These are phyloP conservation scores for Eublepharis macularius DNA, from an alignment of 2,113 vertebrate genomes.

Conservation along the genomic window DNA sequence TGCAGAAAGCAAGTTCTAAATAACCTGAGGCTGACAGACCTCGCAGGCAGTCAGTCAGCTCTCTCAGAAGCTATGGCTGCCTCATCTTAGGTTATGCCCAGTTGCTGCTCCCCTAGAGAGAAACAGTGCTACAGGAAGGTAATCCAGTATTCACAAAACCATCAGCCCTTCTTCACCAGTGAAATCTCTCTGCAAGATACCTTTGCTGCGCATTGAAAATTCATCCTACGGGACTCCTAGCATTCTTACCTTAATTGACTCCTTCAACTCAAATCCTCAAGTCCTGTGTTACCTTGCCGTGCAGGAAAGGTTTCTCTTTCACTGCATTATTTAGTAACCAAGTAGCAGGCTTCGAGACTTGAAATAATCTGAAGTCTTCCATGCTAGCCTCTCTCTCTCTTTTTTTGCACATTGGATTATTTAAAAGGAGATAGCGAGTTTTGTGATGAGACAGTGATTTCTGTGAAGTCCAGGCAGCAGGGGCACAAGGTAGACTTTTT, in stretches of 20 bases:
- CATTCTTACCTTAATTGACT: slow-evolving; percentile 35
- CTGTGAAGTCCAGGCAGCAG: neutral
- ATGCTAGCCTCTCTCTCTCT: neutral
- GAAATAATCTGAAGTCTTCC: slow-evolving; percentile 34
- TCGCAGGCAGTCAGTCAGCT: neutral
- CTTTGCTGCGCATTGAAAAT: slow-evolving; percentile 26
- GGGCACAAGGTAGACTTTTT: neutral
- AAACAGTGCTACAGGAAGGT: neutral
- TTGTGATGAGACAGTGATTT: neutral
- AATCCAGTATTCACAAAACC: neutral
- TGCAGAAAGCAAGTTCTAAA: neutral
- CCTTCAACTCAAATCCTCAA: slow-evolving; percentile 29
- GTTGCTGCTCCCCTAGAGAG: neutral
- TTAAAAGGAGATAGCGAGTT: neutral
- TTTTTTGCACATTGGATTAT: slow-evolving; percentile 15
- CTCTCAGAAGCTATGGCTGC: neutral
- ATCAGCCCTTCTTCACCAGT: neutral
- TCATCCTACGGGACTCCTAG: slow-evolving; percentile 22
- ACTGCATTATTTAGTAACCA: slow-evolving; percentile 50
- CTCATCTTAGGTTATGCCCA: neutral
- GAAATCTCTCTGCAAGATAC: neutral
- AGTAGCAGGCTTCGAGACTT: slow-evolving; percentile 21
- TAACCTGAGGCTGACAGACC: neutral
- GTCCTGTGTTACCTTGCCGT: slow-evolving; percentile 7
- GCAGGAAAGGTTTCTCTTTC: neutral